Evolutionary conservation across 92 coral and sea anemone genomes (phyloP).

Genomic region (Porites cylindrica): DNA sequence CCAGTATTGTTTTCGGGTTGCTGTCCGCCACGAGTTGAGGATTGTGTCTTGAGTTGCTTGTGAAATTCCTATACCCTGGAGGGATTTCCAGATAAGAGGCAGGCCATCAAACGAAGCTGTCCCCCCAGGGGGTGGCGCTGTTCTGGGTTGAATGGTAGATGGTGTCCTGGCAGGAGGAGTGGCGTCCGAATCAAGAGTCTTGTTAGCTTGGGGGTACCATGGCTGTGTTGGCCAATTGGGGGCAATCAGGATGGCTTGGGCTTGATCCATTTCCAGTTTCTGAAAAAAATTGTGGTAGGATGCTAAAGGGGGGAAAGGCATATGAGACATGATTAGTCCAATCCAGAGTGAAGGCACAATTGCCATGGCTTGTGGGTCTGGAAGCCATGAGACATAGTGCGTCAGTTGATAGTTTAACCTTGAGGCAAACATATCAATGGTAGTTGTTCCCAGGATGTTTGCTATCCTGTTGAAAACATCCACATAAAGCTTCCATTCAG

Average conservation of each 20-base stretch:
- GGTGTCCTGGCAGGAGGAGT: conserved; percentile 38
- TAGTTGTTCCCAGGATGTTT: too few species aligned
- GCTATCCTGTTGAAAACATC: too few species aligned
- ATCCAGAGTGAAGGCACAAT: conserved; percentile 62
- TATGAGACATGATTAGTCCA: conserved; percentile 51
- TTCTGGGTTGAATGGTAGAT: conserved; percentile 49
- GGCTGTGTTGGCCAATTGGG: too few species aligned
- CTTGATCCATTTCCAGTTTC: conserved; percentile 44
- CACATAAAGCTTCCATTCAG: neutral
- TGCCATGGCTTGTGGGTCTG: conserved; percentile 67
- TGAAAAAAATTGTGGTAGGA: conserved; percentile 45
- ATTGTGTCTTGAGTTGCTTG: conserved; percentile 60
- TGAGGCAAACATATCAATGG: too few species aligned
- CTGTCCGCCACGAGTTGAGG: conserved; percentile 59
- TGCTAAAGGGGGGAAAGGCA: conserved; percentile 58
- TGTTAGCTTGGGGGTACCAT: conserved; percentile 58
- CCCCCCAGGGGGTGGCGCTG: conserved; percentile 46
- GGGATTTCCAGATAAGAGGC: conserved; percentile 56
- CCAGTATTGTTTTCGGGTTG: conserved; percentile 58
- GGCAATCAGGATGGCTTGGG: conserved; percentile 54
- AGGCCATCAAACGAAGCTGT: conserved; percentile 45
- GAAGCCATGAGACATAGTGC: conserved; percentile 58
- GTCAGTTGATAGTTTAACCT: neutral
- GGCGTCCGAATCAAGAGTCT: conserved; percentile 50
- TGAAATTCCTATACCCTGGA: conserved; percentile 58